A percentile compares a stretch with the other conserved stretches of the same genome.
Evolutionary conservation across 1,140 invertebrate species (phyloP).

Genomic region (Drosophila nasuta): DNA sequence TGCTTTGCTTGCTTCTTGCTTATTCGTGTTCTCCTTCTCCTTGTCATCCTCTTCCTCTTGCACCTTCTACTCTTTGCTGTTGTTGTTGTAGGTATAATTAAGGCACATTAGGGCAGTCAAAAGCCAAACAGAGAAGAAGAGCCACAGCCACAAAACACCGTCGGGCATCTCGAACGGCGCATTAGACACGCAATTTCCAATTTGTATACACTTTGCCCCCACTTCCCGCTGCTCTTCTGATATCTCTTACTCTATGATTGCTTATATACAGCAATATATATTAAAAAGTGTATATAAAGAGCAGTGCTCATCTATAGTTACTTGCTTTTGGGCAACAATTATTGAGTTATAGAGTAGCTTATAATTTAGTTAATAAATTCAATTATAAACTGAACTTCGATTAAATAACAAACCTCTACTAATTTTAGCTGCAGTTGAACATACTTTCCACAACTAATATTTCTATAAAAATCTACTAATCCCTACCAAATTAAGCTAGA

Average conservation of each 20-base stretch:
- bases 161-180: constrained; percentile 62
- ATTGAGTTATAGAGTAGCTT: too few relatives aligned
- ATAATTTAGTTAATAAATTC: neutral
- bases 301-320: too few relatives aligned
- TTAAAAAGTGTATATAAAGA: too few relatives aligned
- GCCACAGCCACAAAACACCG: constrained; percentile 22
- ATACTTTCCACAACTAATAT: too few relatives aligned
- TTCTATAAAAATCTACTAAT: too few relatives aligned
- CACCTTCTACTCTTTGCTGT: constrained; percentile 32
- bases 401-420: too few relatives aligned
- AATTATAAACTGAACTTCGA: too few relatives aligned
- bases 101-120: constrained; percentile 70
- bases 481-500: too few relatives aligned
- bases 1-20: constrained; percentile 26
- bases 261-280: neutral
- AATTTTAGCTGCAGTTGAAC: too few relatives aligned
- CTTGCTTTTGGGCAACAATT: too few relatives aligned
- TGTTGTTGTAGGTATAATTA: constrained; percentile 65
- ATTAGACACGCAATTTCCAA: constrained; percentile 76
- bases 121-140: constrained; percentile 37
- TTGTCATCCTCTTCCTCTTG: neutral
- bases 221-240: neutral
- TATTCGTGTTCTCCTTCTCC: constrained; percentile 8
- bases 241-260: neutral
- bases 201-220: constrained; percentile 29